Base-by-base conservation (phyloP, 2,113 vertebrate genomes). In the Corythoichthys haematopterus region DNA sequence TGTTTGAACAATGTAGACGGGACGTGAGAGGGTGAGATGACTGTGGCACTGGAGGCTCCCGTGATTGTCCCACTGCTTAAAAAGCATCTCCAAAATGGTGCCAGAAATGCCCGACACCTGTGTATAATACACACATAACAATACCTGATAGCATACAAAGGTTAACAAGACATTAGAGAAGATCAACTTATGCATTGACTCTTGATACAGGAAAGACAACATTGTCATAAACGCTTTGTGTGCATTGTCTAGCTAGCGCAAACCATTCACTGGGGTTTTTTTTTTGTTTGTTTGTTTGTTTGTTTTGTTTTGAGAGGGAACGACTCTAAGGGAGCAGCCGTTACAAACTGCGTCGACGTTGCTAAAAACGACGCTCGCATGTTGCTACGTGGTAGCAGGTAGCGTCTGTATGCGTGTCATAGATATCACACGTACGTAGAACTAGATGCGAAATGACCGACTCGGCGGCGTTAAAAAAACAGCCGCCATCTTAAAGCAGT, bases 1-100 rank as follows among this genome's bases (percentile, higher is more conserved):
- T 70, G 88, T 85, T 83, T 90, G 87, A 80, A 96, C 85, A 6
- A 94, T 7, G 60, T 94, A 90, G 0, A 94, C 87, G 20, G 91
- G 84, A 3, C 71, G 83, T 16, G 80, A 79, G 72, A 85, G 70
- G 61, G 68, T 79, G 36, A 78, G 69, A 3, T 73, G 80, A 36
- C 53, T 40, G 53, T 46, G 78, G 77, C 92, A 93, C 65, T 65
- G 71, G 65, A 88, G 76, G 59, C 43, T 81, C 74, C 83, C 88
- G 36, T 70, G 76, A 62, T 78, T 71, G 68, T 89, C 90, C 88
- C 89, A 88, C 58, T 70, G 79, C 77, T 80, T 83, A 63, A 92
- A 85, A 48, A 84, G n/a, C 0, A 4, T 81, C 70, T 87, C 75
- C 64, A 92, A 59, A 65, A 77, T 3, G 12, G 66, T 75, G 80